Conservation (phyloP, 2,113 vertebrate species). For the Pycnonotus jocosus region DNA sequence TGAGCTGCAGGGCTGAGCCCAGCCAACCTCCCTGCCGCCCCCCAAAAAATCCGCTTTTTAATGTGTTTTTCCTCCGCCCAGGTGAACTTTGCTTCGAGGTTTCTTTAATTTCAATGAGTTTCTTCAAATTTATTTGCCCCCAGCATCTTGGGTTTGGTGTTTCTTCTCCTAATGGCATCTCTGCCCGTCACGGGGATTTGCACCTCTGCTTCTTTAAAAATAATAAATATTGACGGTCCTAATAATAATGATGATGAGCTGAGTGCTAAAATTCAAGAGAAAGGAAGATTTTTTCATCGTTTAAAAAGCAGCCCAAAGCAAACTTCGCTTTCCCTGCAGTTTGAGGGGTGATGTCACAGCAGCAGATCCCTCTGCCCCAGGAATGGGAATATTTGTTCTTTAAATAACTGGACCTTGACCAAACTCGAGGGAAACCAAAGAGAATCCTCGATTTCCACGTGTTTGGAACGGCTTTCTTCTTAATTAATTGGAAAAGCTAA, state of each 20-base stretch:
- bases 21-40: neutral
- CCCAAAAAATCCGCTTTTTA: neutral
- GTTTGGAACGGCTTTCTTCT: neutral
- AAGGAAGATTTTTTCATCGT: neutral
- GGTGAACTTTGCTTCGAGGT: neutral
- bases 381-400: constrained; percentile 18
- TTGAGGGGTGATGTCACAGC: neutral
- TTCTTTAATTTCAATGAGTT: neutral
- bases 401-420: neutral
- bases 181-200: neutral
- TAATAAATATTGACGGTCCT: neutral
- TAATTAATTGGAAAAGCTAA: neutral
- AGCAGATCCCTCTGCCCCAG: neutral
- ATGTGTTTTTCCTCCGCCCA: neutral
- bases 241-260: neutral
- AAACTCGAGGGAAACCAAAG: neutral
- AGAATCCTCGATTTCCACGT: neutral
- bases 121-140: neutral
- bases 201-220: neutral
- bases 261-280: neutral
- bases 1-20: neutral
- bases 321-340: neutral
- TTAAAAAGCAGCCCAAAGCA: neutral
- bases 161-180: rapidly evolving
- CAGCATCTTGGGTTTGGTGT: neutral